Base-by-base conservation (phyloP, 2,888 invertebrate species). In the Ophion obscuratus region DNA sequence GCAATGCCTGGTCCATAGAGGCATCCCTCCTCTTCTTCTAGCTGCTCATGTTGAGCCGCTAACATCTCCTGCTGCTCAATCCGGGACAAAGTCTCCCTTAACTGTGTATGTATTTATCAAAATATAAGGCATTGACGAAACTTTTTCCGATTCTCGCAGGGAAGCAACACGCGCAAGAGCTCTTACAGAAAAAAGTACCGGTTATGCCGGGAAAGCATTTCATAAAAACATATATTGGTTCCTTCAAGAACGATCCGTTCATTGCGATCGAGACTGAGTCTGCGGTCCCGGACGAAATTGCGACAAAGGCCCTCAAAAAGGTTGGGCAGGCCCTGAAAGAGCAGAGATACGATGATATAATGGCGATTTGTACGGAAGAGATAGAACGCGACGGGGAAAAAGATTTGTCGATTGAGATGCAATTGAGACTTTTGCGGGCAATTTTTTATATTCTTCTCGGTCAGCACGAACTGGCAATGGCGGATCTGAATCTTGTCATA, bases 211-310 rank as follows among this genome's bases (percentile, higher is more conserved):
- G 98, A 0, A 96, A 96, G 88, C 96, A 97, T 94, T 98, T 98
- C 91, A 97, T 99, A 57, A 97, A 96, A 92, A 97, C 97, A 10
- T 99, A 98, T 93, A 97, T 99, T 93, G 96, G 96, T 84, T 97
- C 98, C 14, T 99, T 98, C 94, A 96, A 97, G 81, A 96, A 97
- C 91, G 99, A 99, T 95, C 98, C 98, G 3, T 95, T 98, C 84
- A 95, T 96, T 71, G 91, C 93, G 83, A 94, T 95, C 89, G 93
- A 96, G 59, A 93, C 95, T 88, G 90, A 95, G 84, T 87, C 90
- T 31, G 71, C 87, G 17, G 74, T 64, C 36, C 40, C 47, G 57
- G 78, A 88, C 17, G 79, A 77, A 11, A 82, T 86, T 24, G 53
- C 87, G 71, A 85, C 92, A 79, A 95, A 95, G 93, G 97, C 97